These are phyloP conservation scores for Lydus trimaculatus DNA, from an alignment of 2,888 invertebrate genomes.

Conservation along the genomic window DNA sequence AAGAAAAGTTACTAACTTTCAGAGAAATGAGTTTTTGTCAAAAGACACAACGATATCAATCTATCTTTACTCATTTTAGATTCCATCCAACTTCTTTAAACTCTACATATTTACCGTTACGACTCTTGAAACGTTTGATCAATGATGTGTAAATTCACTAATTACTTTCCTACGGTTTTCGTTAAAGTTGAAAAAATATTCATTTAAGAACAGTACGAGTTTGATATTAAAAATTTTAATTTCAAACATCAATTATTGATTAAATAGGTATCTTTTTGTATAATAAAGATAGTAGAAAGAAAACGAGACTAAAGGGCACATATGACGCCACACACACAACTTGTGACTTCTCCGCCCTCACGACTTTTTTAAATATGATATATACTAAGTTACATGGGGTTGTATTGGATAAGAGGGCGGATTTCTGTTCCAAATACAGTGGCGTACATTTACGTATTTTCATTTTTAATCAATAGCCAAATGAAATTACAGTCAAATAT, in stretches of 20 bases:
- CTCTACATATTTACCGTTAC: not conserved
- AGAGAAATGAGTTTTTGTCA: constrained; percentile 49
- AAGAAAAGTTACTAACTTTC: constrained; percentile 41
- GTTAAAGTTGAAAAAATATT: not conserved
- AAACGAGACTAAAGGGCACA: constrained; percentile 21
- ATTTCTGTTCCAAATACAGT: constrained; percentile 16
- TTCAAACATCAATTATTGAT: not conserved
- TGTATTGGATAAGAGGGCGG: constrained; percentile 30
- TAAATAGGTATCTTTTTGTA: constrained; percentile 9
- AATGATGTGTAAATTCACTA: constrained; percentile 45
- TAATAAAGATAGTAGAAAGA: constrained; percentile 14
- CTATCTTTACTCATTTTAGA: constrained; percentile 20
- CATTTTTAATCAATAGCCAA: not conserved
- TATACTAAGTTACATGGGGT: constrained; percentile 30
- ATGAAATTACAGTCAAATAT: not conserved
- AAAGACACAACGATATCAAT: constrained; percentile 32
- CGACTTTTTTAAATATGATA: constrained; percentile 46
- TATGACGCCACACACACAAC: constrained; percentile 27
- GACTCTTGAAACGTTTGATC: constrained; percentile 46
- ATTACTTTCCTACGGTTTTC: constrained; percentile 39
- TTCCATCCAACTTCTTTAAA: not conserved
- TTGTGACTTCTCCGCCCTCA: constrained; percentile 39
- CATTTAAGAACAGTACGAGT: not conserved
- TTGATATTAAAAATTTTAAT: not conserved
- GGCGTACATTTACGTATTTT: not conserved